Evolutionary conservation across 2,797 vertebrate genomes (phyloP), one percentile per base, ranked within the genome.

Genomic region (Diglossa cyanea): DNA sequence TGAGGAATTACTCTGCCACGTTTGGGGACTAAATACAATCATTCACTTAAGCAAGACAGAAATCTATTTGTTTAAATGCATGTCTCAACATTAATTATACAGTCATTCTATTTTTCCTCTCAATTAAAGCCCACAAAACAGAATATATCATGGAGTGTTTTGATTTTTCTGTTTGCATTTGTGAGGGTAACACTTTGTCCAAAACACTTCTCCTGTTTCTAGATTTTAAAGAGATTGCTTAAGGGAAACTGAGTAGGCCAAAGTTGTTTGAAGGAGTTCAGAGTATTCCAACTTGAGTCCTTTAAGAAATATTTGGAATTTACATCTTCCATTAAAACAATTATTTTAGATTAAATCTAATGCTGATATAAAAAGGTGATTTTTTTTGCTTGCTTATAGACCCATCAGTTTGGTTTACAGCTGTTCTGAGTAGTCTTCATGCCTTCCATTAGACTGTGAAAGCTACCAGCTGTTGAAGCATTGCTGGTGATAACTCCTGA

Each of bases 11-110:
- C 40, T 24, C 13, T 70, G 74, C 72, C 80, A n/a, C 13, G 3
- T 90, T 50, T 89, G 50, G 42, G 47, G 9, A 66, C 47, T 70
- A 80, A 88, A 88, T 70, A 37, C 3, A 81, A 53, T 86, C 28
- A 77, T 75, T 89, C 54, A 58, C 66, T 92, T 91, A 81, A 92
- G 31, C 28, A 80, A 48, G 76, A 81, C 24, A 40, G 58, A 90
- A 90, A 88, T 68, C 19, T 87, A 19, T 88, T 95, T 84, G 31
- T 75, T 91, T 85, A 82, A 85, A 75, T 93, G 63, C 40, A 30
- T 57, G n/a, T 83, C n/a, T 93, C 57, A 85, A 33, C 42, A 54
- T 74, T 82, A 93, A 65, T 85, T 85, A 67, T 61, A 23, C 17
- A 85, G 61, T 58, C n/a, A 18, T 57, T 91, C 71, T 74, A 80